These are phyloP conservation scores for Myzus persicae DNA, from an alignment of 1,140 invertebrate genomes.

Conservation along the genomic window DNA sequence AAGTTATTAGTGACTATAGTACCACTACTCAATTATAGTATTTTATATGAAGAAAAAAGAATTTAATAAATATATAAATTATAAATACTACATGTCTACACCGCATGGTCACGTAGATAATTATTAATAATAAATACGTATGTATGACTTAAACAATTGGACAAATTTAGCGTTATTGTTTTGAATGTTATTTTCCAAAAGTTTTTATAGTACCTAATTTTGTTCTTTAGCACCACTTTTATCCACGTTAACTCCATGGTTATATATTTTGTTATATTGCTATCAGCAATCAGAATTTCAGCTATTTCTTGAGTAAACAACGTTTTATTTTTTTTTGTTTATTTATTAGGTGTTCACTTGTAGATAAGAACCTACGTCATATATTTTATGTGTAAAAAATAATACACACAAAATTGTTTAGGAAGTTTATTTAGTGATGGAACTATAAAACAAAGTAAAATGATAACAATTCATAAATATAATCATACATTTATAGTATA, in stretches of 20 bases:
- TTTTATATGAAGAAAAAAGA: neutral
- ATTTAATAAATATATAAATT: neutral
- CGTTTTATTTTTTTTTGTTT: neutral
- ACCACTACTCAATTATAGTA: neutral
- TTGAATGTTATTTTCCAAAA: neutral
- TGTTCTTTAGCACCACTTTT: neutral
- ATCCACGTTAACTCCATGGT: neutral
- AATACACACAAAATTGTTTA: neutral
- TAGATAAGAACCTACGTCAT: neutral
- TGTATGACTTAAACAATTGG: neutral
- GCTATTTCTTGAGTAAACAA: neutral
- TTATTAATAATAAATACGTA: neutral
- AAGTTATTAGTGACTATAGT: neutral
- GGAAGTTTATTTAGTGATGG: neutral
- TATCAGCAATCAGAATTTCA: neutral
- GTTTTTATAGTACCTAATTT: neutral
- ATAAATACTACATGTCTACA: neutral
- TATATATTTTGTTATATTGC: neutral
- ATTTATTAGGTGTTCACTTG: neutral
- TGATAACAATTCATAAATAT: neutral
- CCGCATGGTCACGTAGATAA: neutral
- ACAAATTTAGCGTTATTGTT: neutral
- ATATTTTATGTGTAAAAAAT: neutral
- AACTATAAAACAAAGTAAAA: neutral
- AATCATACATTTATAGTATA: neutral